phyloP scores from a whole-genome alignment of 2,113 vertebrate genomes.

The Cyprinus carpio region DNA sequence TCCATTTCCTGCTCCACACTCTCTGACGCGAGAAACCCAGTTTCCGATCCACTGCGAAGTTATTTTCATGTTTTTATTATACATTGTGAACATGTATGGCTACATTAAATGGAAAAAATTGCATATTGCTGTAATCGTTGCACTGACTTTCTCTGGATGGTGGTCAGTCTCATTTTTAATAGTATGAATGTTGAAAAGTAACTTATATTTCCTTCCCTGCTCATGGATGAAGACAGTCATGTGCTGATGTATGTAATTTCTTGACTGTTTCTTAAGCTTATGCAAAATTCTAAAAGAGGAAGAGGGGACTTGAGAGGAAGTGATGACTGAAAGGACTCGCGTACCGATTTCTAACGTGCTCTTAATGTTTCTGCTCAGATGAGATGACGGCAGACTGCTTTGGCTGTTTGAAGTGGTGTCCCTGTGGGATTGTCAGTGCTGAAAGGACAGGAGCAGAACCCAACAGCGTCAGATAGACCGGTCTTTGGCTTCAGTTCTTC shows the following conservation, averaged over 20 bases:
- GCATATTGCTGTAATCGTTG: neutral
- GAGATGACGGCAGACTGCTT: conserved; percentile 55
- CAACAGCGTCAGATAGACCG: neutral
- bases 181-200: neutral
- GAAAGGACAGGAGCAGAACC: neutral
- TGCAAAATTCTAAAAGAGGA: conserved; percentile 35
- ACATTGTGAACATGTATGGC: neutral
- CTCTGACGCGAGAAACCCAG: neutral
- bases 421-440: neutral
- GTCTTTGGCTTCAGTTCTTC: conserved; percentile 28
- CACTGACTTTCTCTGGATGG: neutral
- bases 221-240: conserved; percentile 1
- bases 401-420: conserved; percentile 53
- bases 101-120: neutral
- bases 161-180: neutral
- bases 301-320: conserved; percentile 33
- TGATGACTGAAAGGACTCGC: neutral
- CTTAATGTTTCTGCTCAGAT: conserved; percentile 40
- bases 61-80: neutral
- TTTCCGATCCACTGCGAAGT: neutral
- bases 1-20: neutral
- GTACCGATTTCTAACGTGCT: neutral
- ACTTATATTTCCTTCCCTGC: neutral
- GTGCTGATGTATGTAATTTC: neutral
- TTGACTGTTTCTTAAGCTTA: neutral